Percentiles rank a stretch among this genome's conserved stretches.
Conservation (phyloP, 1,140 invertebrate species). For the Cydia amplana region DNA sequence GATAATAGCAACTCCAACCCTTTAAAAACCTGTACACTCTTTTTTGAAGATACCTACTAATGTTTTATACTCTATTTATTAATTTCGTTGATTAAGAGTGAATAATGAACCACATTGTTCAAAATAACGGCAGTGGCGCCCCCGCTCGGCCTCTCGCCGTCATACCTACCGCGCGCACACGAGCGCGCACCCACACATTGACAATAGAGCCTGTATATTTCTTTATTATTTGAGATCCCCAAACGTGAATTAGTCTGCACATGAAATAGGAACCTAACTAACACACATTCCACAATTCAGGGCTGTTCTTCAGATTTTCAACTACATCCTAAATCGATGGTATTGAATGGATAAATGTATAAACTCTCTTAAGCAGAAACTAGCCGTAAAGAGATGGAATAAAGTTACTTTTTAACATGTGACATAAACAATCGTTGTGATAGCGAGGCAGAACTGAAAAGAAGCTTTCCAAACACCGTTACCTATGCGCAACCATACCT, state of each 20-base stretch:
- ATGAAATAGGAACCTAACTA: no score
- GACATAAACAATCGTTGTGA: neutral
- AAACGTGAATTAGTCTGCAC: no score
- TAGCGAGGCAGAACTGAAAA: neutral
- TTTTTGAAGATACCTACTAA: no score
- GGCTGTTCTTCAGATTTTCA: no score
- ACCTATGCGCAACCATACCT: constrained; percentile 35
- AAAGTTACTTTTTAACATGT: neutral
- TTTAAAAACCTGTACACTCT: no score
- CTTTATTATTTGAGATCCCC: constrained; percentile 30
- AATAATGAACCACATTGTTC: no score
- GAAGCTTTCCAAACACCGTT: constrained; percentile 51
- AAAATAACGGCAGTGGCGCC: constrained; percentile 34
- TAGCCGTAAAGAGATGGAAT: neutral
- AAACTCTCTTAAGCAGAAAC: neutral
- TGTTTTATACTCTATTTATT: no score
- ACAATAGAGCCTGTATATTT: constrained; percentile 30
- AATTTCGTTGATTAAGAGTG: no score
- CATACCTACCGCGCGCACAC: constrained; percentile 45
- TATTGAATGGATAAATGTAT: neutral
- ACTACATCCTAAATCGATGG: no score
- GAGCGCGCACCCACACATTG: constrained; percentile 37
- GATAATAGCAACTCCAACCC: no score
- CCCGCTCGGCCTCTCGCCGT: constrained; percentile 47
- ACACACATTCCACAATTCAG: no score